These are phyloP conservation scores for Scylla paramamosain DNA, from an alignment of 1,140 invertebrate species.

Conservation along the genomic window DNA sequence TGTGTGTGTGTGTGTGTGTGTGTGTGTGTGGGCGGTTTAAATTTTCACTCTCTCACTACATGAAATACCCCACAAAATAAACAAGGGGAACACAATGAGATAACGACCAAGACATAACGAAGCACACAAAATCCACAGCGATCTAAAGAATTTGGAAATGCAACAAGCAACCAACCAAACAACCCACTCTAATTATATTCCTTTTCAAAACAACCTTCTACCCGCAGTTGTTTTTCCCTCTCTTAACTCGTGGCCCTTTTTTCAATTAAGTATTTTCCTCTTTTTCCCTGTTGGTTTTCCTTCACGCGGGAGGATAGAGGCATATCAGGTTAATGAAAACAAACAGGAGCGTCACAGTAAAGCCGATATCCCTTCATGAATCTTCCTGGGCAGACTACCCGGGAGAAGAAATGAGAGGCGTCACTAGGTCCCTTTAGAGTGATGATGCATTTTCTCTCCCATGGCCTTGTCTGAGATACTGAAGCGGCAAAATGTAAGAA, in stretches of 20 bases:
- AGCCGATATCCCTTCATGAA: neutral
- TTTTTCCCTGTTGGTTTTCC: neutral
- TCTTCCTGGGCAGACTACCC: neutral
- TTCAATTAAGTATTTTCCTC: neutral
- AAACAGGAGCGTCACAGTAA: neutral
- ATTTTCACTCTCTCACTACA: no score
- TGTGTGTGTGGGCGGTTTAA: neutral
- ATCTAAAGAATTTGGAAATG: no score
- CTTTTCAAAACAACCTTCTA: neutral
- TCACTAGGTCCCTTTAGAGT: neutral
- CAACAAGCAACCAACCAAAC: no score
- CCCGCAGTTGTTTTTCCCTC: no score
- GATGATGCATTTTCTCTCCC: neutral
- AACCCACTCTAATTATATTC: neutral
- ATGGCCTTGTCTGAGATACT: constrained; percentile 1
- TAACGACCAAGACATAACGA: no score
- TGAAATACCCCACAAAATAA: no score
- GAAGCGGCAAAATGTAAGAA: neutral
- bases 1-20: neutral
- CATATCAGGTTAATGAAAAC: neutral
- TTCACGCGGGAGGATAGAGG: neutral
- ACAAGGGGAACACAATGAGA: no score
- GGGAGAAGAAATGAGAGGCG: neutral
- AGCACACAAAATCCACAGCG: no score
- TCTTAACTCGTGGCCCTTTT: no score